Conservation (phyloP, 2,888 invertebrate genomes). For the Eledone cirrhosa region DNA sequence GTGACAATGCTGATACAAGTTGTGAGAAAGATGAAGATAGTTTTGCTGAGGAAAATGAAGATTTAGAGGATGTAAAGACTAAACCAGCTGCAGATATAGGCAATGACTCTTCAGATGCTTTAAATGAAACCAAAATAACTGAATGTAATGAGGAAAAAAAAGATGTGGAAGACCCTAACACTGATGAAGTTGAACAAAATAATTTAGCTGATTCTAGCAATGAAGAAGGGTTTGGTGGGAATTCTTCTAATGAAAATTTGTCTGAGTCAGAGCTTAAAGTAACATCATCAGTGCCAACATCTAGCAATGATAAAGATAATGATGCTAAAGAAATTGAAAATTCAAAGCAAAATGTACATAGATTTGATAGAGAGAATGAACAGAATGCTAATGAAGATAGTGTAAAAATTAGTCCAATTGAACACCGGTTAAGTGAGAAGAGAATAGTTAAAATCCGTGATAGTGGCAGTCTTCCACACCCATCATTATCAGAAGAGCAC, state of each 20-base stretch:
- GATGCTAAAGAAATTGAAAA: slow-evolving; percentile 23
- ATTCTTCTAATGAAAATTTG: background rate
- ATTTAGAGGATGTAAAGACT: background rate
- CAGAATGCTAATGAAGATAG: slow-evolving; percentile 28
- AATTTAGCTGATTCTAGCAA: background rate
- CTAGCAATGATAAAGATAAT: background rate
- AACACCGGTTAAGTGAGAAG: slow-evolving; percentile 31
- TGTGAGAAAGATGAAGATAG: slow-evolving; percentile 5
- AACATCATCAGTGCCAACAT: background rate
- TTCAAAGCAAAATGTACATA: slow-evolving; percentile 1
- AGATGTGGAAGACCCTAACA: background rate
- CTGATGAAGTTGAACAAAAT: too few relatives aligned
- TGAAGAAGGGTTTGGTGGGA: slow-evolving; percentile 3
- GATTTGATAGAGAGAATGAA: slow-evolving; percentile 11
- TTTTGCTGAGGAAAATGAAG: background rate
- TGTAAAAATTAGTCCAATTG: slow-evolving; percentile 24
- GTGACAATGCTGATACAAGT: background rate
- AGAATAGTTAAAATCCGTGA: slow-evolving; percentile 35
- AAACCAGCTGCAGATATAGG: background rate
- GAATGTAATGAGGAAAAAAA: slow-evolving; percentile 14
- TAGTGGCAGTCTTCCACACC: slow-evolving; percentile 44
- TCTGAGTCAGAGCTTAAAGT: background rate
- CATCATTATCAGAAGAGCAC: slow-evolving; percentile 60
- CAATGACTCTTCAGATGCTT: background rate
- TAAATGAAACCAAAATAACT: background rate